Base-by-base conservation (phyloP, 1,140 invertebrate species). In the Stegodyphus mimosarum region DNA sequence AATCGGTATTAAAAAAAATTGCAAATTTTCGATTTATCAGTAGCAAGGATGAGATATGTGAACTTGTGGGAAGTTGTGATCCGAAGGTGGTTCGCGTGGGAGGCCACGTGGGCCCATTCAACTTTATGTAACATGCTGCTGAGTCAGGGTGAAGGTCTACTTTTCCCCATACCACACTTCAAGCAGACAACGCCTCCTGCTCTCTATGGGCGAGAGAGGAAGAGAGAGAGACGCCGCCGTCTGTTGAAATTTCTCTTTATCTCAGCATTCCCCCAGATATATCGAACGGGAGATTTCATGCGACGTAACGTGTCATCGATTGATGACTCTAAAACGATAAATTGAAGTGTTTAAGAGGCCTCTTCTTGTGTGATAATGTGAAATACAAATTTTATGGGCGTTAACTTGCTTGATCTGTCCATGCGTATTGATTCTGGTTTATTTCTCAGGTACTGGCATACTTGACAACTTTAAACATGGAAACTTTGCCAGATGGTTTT, bases 141-240 rank as follows among this genome's bases (percentile, higher is more conserved):
- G 79, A 81, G 79, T 81, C 79, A 81, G 79, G 79, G 79, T 81
- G 79, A 81, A 81, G 79, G 79, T 73, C 64, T 67, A 1, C 15
- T 64, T 79, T 49, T 17, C 74, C 18, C 70, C 10, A n/a, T n/a
- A 13, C 64, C 11, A 13, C 72, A 7, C 63, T 60, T n/a, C 49
- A 50, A 52, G 5, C 50, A 81, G 79, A 81, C 79, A 81, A 81
- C 79, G 79, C 79, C 79, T 81, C 79, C 53, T 11, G n/a, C 50
- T 52, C 13, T 73, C 70, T 60, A 60, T 60, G 55, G 9, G 15
- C 9, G 55, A 15, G 55, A 15, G 55, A 60, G 55, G 55, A 15
- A 15, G 55, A 9, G 55, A 9, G 55, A 11, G 55, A 33, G 33
- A 33, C 33, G 33, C 33, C 33, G 33, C 13, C 67, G 67, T 18